phyloP scores from a whole-genome alignment of 2,888 invertebrate genomes.

The Pegoplata infirma region DNA sequence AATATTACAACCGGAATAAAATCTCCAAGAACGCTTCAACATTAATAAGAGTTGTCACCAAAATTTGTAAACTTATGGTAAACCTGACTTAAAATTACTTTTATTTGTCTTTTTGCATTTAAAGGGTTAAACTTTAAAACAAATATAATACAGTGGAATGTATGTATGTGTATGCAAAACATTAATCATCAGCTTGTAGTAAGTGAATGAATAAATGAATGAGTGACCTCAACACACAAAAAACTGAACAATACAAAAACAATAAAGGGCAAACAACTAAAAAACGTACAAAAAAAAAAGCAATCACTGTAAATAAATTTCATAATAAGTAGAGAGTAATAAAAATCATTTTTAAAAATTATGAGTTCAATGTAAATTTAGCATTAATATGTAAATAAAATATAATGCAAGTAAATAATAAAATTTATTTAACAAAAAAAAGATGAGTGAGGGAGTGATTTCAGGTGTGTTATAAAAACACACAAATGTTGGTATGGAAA shows the following conservation, averaged over 20 bases:
- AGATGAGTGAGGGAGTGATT: neutral
- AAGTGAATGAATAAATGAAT: too few relatives aligned
- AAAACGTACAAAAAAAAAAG: too few relatives aligned
- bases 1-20: too few relatives aligned
- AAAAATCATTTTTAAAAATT: conserved; percentile 2
- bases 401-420: neutral
- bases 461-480: too few relatives aligned
- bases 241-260: neutral
- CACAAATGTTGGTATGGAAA: too few relatives aligned
- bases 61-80: too few relatives aligned
- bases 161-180: conserved; percentile 23
- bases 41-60: too few relatives aligned
- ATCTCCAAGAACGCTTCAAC: too few relatives aligned
- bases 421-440: neutral
- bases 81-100: too few relatives aligned
- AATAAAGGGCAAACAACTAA: neutral
- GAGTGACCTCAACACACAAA: conserved; percentile 2
- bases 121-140: neutral
- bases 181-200: conserved; percentile 14
- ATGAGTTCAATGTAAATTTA: conserved; percentile 5
- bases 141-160: too few relatives aligned
- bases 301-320: conserved; percentile 1
- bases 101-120: too few relatives aligned
- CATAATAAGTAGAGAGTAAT: conserved; percentile 17
- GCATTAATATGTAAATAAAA: conserved; percentile 12